Percentiles rank a stretch among this genome's conserved stretches.
Conservation (phyloP, 35 echinoderm and acorn worm genomes). For the Heliocidaris erythrogramma region DNA sequence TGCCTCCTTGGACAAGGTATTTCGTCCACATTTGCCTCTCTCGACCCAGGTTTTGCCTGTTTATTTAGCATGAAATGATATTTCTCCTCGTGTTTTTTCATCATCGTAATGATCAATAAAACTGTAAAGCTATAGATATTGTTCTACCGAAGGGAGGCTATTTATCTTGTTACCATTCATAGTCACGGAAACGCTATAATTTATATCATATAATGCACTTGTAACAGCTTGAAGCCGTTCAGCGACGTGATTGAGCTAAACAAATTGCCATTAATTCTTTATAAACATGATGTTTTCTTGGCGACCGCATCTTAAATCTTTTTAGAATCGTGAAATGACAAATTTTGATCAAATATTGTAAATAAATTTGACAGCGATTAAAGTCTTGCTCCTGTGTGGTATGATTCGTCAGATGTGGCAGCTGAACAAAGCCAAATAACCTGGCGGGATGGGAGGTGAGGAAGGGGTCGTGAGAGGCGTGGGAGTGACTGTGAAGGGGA, state of each 20-base stretch:
- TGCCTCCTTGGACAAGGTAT: too few species aligned
- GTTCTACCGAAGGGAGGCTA: background rate
- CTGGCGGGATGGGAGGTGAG: background rate
- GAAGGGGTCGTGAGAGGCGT: background rate
- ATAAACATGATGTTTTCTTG: background rate
- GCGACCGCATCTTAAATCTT: background rate
- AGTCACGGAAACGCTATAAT: background rate
- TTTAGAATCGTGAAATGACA: background rate
- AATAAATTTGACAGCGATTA: background rate
- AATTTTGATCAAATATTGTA: background rate
- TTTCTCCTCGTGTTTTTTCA: too few species aligned
- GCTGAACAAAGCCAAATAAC: background rate
- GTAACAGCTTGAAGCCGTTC: conserved; percentile 1
- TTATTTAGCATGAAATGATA: too few species aligned
- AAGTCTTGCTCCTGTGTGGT: conserved; percentile 6
- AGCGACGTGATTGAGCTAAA: background rate
- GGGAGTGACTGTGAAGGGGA: too few species aligned
- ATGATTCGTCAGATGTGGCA: background rate
- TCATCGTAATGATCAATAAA: too few species aligned
- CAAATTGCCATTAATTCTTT: background rate
- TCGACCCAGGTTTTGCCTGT: too few species aligned
- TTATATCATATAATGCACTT: background rate
- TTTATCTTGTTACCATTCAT: background rate
- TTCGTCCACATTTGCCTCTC: too few species aligned
- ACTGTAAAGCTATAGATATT: too few species aligned